Evolutionary conservation across 2,113 vertebrate genomes (phyloP).

Genomic region (Petrocephalus zakoni): DNA sequence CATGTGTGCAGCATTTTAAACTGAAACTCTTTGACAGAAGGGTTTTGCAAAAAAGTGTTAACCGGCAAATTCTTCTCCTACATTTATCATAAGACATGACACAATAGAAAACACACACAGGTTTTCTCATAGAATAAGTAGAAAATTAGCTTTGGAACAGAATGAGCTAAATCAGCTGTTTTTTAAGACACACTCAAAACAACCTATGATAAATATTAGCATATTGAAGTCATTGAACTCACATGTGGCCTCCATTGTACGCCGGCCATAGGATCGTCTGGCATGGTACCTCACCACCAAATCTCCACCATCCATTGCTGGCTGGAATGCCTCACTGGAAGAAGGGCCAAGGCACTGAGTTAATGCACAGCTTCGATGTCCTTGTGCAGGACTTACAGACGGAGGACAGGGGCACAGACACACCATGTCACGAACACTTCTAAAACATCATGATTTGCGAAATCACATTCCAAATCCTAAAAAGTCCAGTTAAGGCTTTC

Average conservation of each 20-base stretch:
- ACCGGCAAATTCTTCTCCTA: background rate
- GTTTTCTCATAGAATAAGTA: background rate
- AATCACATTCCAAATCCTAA: background rate
- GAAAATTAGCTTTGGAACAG: background rate
- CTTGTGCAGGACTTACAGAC: background rate
- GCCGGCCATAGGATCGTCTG: slow-evolving; percentile 79
- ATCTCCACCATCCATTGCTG: slow-evolving; percentile 80
- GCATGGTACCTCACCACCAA: slow-evolving; percentile 79
- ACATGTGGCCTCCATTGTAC: slow-evolving; percentile 82
- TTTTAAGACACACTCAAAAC: background rate
- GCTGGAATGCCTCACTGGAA: slow-evolving; percentile 77
- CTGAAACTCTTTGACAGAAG: background rate
- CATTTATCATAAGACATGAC: background rate
- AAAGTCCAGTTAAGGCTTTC: background rate
- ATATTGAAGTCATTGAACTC: slow-evolving; percentile 46
- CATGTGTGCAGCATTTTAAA: background rate
- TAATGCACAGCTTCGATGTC: slow-evolving; percentile 9
- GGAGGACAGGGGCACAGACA: background rate
- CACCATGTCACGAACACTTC: background rate
- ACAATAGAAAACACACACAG: background rate
- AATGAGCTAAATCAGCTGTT: background rate
- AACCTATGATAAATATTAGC: background rate
- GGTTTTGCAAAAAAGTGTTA: background rate
- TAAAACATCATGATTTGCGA: background rate
- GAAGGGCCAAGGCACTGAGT: slow-evolving; percentile 9